phyloP scores from a whole-genome alignment of 2,888 invertebrate genomes.

The Standfussiana lucernea region DNA sequence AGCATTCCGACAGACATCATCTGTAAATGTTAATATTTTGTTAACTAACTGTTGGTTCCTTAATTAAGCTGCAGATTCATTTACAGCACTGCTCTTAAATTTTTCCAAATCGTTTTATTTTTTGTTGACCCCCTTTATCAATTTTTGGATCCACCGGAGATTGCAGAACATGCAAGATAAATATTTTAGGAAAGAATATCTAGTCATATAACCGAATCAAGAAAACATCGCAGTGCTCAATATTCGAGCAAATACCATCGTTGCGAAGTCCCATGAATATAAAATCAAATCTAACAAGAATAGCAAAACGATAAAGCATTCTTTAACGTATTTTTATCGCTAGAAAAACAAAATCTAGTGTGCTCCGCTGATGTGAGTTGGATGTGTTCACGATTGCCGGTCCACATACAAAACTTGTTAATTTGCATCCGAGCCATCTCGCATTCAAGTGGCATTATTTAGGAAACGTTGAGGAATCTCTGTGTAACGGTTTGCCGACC shows the following conservation, averaged over 20 bases:
- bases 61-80: constrained; percentile 14
- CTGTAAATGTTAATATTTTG: constrained; percentile 49
- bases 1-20: constrained; percentile 34
- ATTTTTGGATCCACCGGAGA: not conserved
- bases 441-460: constrained; percentile 83
- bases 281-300: constrained; percentile 48
- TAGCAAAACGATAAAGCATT: constrained; percentile 45
- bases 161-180: not conserved
- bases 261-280: constrained; percentile 46
- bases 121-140: not conserved
- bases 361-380: constrained; percentile 60
- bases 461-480: constrained; percentile 81
- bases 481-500: constrained; percentile 81
- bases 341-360: constrained; percentile 56
- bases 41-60: constrained; percentile 8
- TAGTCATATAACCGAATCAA: not conserved
- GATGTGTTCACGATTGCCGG: constrained; percentile 64
- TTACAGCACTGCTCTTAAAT: not conserved
- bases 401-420: constrained; percentile 79
- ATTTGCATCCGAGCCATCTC: constrained; percentile 83
- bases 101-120: accelerated
- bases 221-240: constrained; percentile 14
- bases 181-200: constrained; percentile 3
- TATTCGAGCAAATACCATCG: constrained; percentile 21
- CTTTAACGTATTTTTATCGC: constrained; percentile 63